Evolutionary conservation across 2,797 vertebrate species (phyloP).

Genomic region (Fratercula arctica): DNA sequence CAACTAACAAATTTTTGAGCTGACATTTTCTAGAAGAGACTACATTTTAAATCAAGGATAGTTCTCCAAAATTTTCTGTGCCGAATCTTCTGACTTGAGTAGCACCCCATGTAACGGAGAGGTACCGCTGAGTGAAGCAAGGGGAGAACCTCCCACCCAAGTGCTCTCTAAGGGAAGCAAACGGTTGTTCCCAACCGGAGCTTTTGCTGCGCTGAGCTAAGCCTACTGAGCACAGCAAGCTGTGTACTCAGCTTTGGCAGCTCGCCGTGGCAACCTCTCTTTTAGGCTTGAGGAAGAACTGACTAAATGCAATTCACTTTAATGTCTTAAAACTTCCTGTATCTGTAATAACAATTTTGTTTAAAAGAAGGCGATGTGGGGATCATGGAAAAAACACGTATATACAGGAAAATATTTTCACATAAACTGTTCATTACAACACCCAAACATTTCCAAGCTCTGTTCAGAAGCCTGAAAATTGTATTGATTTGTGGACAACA

Average conservation of each 20-base stretch:
- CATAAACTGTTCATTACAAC: not conserved
- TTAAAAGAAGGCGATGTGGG: not conserved
- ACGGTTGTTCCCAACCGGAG: not conserved
- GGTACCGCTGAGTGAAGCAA: not conserved
- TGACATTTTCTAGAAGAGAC: not conserved
- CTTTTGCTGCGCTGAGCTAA: not conserved
- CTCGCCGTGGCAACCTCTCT: not conserved
- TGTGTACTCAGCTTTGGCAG: not conserved
- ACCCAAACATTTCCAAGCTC: not conserved
- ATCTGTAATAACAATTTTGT: not conserved
- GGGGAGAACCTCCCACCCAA: not conserved
- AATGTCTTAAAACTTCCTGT: not conserved
- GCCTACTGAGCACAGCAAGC: not conserved
- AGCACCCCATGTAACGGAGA: not conserved
- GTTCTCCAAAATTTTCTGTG: not conserved
- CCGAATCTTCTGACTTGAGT: not conserved
- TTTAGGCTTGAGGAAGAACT: not conserved
- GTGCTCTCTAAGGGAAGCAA: not conserved
- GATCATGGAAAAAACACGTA: not conserved
- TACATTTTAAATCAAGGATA: not conserved
- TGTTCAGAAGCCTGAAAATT: slow-evolving; percentile 1
- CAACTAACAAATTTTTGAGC: not conserved
- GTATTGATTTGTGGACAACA: not conserved
- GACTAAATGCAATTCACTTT: not conserved
- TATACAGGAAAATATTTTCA: not conserved